Conservation (phyloP, 2,113 vertebrate genomes). For the Myrmecophaga tridactyla region DNA sequence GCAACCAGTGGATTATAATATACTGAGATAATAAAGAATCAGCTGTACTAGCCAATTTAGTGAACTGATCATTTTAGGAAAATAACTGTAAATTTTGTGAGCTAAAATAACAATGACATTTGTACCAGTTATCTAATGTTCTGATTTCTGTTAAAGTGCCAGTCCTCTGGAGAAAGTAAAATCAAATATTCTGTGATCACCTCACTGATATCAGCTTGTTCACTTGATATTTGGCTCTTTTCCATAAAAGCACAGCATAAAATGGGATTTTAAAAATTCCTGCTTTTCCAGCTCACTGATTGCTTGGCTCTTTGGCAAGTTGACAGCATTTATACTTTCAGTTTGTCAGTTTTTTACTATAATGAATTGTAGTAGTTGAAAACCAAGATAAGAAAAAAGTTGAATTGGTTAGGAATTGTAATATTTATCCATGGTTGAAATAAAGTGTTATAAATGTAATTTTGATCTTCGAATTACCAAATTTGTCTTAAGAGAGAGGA, state of each 20-base stretch:
- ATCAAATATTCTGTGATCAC: background rate
- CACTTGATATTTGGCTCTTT: background rate
- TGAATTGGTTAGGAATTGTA: slow-evolving; percentile 27
- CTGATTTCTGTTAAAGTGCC: slow-evolving; percentile 10
- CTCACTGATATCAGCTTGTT: background rate
- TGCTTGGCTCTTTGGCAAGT: background rate
- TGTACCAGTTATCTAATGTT: background rate
- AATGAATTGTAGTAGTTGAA: slow-evolving; percentile 17
- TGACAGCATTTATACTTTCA: background rate
- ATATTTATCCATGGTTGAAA: slow-evolving; percentile 16
- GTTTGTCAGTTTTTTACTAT: background rate
- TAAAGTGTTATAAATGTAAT: background rate
- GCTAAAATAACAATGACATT: background rate
- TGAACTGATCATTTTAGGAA: slow-evolving; percentile 37
- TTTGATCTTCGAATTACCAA: background rate
- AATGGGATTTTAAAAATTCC: background rate
- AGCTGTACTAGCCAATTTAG: background rate
- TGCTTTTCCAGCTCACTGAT: background rate
- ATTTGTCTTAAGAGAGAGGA: background rate
- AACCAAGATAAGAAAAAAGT: background rate
- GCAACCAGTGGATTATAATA: background rate
- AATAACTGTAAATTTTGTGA: slow-evolving; percentile 27
- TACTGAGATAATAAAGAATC: background rate
- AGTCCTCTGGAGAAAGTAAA: background rate
- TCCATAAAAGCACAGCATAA: background rate